phyloP scores from a whole-genome alignment of 2,888 invertebrate species.

The Agrotis puta region DNA sequence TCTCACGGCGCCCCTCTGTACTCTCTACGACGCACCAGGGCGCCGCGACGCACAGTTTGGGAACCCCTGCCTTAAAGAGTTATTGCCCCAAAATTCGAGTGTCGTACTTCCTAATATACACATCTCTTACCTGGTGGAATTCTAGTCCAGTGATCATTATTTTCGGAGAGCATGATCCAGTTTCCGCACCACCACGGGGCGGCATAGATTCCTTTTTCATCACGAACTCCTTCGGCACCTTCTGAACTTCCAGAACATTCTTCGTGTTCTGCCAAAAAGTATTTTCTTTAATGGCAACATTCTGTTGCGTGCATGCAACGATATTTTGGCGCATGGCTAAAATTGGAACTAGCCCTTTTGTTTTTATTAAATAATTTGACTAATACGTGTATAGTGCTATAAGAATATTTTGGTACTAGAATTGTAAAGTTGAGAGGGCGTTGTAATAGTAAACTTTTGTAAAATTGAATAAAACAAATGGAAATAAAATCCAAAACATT shows the following conservation, averaged over 20 bases:
- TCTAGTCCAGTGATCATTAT: conserved; percentile 86
- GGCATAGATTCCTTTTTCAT: conserved; percentile 94
- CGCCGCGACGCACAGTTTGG: no score
- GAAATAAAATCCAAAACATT: no score
- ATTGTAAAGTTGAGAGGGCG: no score
- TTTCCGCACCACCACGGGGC: conserved; percentile 95
- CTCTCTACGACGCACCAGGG: no score
- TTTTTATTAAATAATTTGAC: no score
- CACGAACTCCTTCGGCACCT: conserved; percentile 85
- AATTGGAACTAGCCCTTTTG: not conserved
- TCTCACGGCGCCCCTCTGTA: no score
- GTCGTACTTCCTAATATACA: not conserved
- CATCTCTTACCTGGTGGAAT: conserved; percentile 82
- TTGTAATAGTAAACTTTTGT: no score
- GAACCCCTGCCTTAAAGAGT: not conserved
- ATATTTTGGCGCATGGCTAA: not conserved
- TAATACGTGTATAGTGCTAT: no score
- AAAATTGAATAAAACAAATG: no score
- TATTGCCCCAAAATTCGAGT: not conserved
- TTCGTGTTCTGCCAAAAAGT: conserved; percentile 85
- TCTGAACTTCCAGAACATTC: conserved; percentile 90
- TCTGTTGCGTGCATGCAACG: not conserved
- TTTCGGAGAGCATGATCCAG: conserved; percentile 92
- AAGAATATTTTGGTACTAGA: no score
- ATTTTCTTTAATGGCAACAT: not conserved